Evolutionary conservation across 1,140 invertebrate species (phyloP), one percentile per base, ranked within the genome.

Genomic region (Zophobas morio): DNA sequence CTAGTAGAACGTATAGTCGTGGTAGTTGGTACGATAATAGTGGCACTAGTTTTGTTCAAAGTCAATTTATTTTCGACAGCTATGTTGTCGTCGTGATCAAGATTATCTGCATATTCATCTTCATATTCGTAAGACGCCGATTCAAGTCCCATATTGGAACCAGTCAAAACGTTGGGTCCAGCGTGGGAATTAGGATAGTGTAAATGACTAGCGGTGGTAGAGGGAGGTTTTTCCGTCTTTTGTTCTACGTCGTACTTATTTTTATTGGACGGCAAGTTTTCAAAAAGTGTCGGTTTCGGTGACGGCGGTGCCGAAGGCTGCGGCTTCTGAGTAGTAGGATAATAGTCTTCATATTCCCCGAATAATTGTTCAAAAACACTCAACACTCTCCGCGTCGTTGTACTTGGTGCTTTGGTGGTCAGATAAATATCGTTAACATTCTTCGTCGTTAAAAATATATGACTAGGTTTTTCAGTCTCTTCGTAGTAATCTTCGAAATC

Each of bases 341-440:
- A 78, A 8, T 74, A 78, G 34, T 85, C 84, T 20, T 86, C 84
- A 76, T 85, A 86, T 33, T 84, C 82, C 2, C 84, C 85, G 76
- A 85, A 86, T 32, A 86, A 71, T 70, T 86, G 84, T 70, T 86
- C 85, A 74, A 86, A 85, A 56, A 86, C 72, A 72, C 82, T 85
- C 70, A 85, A 78, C 5, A 79, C 8, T 77, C 79, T 80, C 76
- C 83, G 82, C 0, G 85, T 86, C 51, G 84, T 84, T 6, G 81
- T 84, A 5, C 56, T 75, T 74, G 70, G 49, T 0, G 77, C 63
- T 78, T 63, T 76, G n/a, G 80, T 79, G 5, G 80, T 79, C 49
- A 81, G 37, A 56, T 77, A 76, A 56, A 77, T 66, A 36, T 76
- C 78, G 6, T 79, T 77, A 33, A 74, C 57, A 53, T 56, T 77